These are phyloP conservation scores for Balaenoptera acutorostrata DNA, from an alignment of 2,113 vertebrate genomes.

Conservation along the genomic window DNA sequence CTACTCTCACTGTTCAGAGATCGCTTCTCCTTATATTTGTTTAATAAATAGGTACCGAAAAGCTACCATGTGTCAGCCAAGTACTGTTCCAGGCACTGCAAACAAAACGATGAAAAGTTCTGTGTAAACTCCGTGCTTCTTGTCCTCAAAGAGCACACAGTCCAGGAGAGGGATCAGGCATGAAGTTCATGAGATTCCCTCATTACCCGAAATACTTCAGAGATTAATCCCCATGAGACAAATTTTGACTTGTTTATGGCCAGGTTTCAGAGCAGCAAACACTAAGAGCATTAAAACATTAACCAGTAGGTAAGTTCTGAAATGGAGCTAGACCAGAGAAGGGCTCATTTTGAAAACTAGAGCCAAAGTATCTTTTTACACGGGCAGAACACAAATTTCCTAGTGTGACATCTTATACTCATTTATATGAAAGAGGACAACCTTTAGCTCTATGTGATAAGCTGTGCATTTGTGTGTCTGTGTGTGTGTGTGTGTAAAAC, in stretches of 20 bases:
- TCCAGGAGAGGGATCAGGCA: neutral
- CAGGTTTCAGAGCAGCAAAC: neutral
- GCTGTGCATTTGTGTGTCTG: neutral
- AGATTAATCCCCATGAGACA: neutral
- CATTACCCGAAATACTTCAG: neutral
- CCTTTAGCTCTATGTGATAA: neutral
- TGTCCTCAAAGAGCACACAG: neutral
- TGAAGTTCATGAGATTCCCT: neutral
- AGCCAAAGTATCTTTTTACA: neutral
- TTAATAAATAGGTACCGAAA: neutral
- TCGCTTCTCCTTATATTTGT: neutral
- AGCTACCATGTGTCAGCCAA: neutral
- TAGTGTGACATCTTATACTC: neutral
- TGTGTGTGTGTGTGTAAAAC: neutral
- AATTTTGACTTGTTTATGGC: neutral
- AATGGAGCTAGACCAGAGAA: neutral
- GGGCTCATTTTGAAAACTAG: neutral
- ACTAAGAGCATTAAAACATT: neutral
- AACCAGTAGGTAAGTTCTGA: neutral
- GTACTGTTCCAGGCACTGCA: neutral
- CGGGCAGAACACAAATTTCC: neutral
- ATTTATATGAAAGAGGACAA: neutral
- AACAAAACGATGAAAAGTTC: neutral
- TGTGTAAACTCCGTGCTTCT: neutral
- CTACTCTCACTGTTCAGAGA: neutral